These are phyloP conservation scores for Iselma pallidipennis DNA, from an alignment of 2,888 invertebrate species.

Conservation along the genomic window DNA sequence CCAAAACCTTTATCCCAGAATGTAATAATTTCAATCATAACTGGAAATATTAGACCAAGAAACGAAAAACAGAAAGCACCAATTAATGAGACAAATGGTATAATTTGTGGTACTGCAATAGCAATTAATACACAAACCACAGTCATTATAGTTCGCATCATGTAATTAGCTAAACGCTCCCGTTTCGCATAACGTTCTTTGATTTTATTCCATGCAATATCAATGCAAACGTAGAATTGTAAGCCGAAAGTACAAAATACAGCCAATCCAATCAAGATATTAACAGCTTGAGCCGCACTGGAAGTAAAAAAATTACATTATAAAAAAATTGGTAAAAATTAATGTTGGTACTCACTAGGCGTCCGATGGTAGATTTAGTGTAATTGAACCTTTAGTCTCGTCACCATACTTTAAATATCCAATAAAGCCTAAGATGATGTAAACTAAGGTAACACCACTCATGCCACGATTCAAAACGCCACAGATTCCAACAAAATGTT, in stretches of 20 bases:
- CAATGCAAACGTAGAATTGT: conserved; percentile 95
- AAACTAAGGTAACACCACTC: conserved; percentile 84
- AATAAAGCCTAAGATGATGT: conserved; percentile 88
- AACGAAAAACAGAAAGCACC: conserved; percentile 94
- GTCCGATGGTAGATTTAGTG: conserved; percentile 74
- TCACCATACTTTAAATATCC: conserved; percentile 85
- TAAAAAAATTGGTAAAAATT: not conserved
- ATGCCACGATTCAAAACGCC: conserved; percentile 92
- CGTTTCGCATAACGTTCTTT: conserved; percentile 67
- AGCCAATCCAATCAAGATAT: conserved; percentile 83
- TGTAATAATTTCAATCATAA: conserved; percentile 81
- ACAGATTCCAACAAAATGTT: conserved; percentile 75
- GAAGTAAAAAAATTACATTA: conserved; percentile 45
- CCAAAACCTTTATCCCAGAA: conserved; percentile 86
- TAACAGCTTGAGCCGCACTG: conserved; percentile 84
- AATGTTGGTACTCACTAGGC: conserved; percentile 61
- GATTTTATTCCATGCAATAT: conserved; percentile 85
- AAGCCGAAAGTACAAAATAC: conserved; percentile 95
- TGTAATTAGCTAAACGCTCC: conserved; percentile 74
- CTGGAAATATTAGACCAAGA: conserved; percentile 86
- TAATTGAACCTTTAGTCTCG: conserved; percentile 74
- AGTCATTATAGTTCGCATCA: conserved; percentile 69
- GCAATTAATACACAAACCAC: conserved; percentile 75
- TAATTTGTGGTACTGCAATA: conserved; percentile 84
- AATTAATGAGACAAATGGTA: conserved; percentile 88